A percentile compares a stretch with the other conserved stretches of the same genome.
Conservation (phyloP, 1,140 invertebrate genomes). For the Trialeurodes vaporariorum region DNA sequence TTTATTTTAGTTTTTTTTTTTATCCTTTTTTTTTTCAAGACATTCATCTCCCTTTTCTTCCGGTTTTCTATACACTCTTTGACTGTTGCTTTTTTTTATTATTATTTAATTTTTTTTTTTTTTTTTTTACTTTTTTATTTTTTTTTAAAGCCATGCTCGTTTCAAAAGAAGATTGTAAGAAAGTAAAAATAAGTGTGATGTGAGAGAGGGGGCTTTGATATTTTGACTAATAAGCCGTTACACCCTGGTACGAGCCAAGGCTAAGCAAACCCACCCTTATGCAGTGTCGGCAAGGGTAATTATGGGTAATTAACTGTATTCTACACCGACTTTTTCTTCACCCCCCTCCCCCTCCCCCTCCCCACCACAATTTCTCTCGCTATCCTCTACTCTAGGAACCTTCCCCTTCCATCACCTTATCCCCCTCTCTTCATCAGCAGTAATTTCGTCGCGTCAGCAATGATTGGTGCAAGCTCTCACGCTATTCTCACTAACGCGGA, state of each 20-base stretch:
- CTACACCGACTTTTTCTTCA: background rate
- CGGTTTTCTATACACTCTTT: too few species aligned
- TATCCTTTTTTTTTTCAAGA: background rate
- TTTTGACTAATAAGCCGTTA: background rate
- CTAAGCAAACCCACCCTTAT: background rate
- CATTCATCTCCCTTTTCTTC: too few species aligned
- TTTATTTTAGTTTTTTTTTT: background rate
- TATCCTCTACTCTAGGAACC: too few species aligned
- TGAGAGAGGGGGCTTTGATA: background rate
- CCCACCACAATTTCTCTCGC: too few species aligned
- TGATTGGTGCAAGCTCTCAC: background rate
- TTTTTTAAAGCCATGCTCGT: background rate
- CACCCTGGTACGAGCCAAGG: background rate
- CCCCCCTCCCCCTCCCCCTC: background rate
- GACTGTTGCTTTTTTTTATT: background rate
- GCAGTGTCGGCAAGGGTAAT: background rate
- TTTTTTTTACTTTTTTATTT: background rate
- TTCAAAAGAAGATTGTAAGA: background rate
- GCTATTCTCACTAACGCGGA: too few species aligned
- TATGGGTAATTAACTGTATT: conserved; percentile 1
- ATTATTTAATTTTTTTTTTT: background rate
- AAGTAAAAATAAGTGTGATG: background rate
- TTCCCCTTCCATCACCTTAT: background rate
- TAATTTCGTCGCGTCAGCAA: background rate
- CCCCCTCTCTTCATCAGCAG: background rate